Base-by-base conservation (phyloP, 2,888 invertebrate genomes). In the Euclidia mi region DNA sequence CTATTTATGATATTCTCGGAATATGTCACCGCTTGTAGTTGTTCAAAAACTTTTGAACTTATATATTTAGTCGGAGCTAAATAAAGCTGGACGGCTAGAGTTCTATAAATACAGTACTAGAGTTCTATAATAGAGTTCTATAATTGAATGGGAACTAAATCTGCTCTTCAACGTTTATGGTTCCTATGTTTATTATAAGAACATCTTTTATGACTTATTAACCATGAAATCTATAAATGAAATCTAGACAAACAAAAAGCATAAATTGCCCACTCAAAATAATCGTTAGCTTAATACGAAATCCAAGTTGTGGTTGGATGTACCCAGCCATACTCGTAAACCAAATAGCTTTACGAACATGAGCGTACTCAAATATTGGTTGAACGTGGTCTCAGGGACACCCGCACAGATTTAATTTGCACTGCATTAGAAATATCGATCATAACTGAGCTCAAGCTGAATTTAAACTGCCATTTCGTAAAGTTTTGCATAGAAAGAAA, bases 351-450 rank as follows among this genome's bases (percentile, higher is more conserved):
- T 87, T 85, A 82, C 81, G 82, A 82, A 85, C 83, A 81, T 78
- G 81, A 81, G 79, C 82, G 73, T 70, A 79, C 79, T 85, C 86
- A 89, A 90, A 91, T 90, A 91, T 91, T 90, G 89, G 88, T 71
- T 47, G 88, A 87, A 91, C 90, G 91, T 91, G 90, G 86, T 84
- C 82, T 82, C 69, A 64, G 73, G 80, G 84, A 84, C 77, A 79
- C 65, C 76, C 67, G 68, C 74, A 67, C 74, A 84, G 88, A 88
- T 88, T 89, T 88, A 83, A 80, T 82, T 72, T 73, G 57, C 63
- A 70, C 61, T 77, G 79, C 80, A 81, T 81, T 79, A 78, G 72
- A 78, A 78, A 80, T 80, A 80, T 76, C 78, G 78, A 78, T 81
- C 76, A 80, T 71, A 67, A 58, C 38, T 14, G 47, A 61, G 50